Percentiles rank a stretch among this genome's conserved stretches.
These are phyloP conservation scores for Drosophila nasuta DNA, from an alignment of 1,140 invertebrate species.

Conservation along the genomic window DNA sequence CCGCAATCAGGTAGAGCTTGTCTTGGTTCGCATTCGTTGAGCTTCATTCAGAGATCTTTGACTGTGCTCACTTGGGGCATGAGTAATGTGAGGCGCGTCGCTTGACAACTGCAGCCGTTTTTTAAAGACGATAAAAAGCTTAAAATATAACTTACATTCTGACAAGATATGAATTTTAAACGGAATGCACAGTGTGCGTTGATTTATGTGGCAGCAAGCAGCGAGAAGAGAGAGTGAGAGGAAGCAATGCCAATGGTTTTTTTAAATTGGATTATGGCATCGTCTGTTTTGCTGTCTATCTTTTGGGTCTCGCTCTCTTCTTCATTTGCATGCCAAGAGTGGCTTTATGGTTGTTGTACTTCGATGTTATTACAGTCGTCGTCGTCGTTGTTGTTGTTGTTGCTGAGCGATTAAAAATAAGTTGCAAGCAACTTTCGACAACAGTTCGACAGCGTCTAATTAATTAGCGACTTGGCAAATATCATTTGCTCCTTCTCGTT, in stretches of 20 bases:
- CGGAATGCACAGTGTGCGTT: slow-evolving; percentile 56
- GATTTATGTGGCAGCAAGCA: slow-evolving; percentile 58
- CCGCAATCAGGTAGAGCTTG: slow-evolving; percentile 1
- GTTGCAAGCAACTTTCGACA: slow-evolving; percentile 31
- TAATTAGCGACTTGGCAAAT: slow-evolving; percentile 63
- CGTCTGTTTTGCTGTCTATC: slow-evolving; percentile 28
- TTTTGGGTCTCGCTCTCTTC: slow-evolving; percentile 5
- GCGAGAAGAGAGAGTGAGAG: not conserved
- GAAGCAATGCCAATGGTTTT: slow-evolving; percentile 56
- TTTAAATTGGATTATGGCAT: slow-evolving; percentile 79
- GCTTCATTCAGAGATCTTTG: slow-evolving; percentile 37
- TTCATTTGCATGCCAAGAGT: slow-evolving; percentile 64
- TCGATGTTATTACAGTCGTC: not conserved
- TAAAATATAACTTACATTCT: slow-evolving; percentile 80
- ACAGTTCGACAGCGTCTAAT: slow-evolving; percentile 51
- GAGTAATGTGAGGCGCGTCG: slow-evolving; percentile 70
- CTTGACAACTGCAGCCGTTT: slow-evolving; percentile 60
- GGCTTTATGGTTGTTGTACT: not conserved
- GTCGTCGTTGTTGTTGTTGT: slow-evolving; percentile 5
- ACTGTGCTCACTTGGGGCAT: slow-evolving; percentile 45
- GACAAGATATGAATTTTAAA: slow-evolving; percentile 82
- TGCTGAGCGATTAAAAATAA: slow-evolving; percentile 52
- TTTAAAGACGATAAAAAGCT: slow-evolving; percentile 78
- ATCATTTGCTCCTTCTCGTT: slow-evolving; percentile 23
- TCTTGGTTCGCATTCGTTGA: not conserved